Percentiles rank a stretch among this genome's conserved stretches.
Evolutionary conservation across 2,113 vertebrate genomes (phyloP).

Genomic region (Cyanocitta stelleri): DNA sequence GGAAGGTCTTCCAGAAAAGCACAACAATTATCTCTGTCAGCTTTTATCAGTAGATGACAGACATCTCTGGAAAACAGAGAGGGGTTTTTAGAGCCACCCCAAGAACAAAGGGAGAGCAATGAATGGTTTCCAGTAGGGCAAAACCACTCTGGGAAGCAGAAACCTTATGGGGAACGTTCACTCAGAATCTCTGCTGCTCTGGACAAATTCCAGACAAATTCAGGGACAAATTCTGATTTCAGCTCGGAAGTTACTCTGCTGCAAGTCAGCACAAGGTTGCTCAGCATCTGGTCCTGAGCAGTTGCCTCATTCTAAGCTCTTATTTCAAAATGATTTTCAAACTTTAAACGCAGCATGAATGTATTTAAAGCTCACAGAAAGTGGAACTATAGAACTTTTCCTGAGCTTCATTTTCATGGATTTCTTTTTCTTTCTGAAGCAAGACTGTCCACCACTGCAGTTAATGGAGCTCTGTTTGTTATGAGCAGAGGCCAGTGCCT

Average conservation of each 20-base stretch:
- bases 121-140: neutral
- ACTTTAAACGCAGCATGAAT: neutral
- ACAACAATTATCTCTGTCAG: neutral
- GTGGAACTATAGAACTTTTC: neutral
- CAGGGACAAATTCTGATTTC: neutral
- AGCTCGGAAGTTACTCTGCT: neutral
- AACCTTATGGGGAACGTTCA: neutral
- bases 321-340: neutral
- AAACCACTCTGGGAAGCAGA: neutral
- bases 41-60: neutral
- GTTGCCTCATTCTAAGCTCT: neutral
- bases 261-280: neutral
- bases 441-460: neutral
- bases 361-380: neutral
- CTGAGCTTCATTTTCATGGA: neutral
- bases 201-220: neutral
- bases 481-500: slow-evolving; percentile 26
- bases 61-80: neutral
- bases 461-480: slow-evolving; percentile 2
- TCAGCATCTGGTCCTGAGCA: neutral
- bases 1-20: neutral
- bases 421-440: neutral
- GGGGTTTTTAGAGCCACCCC: neutral
- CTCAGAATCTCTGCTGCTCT: neutral
- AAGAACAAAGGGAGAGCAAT: neutral